Conservation (phyloP, 2,113 vertebrate species). For the Uropsilus gracilis region DNA sequence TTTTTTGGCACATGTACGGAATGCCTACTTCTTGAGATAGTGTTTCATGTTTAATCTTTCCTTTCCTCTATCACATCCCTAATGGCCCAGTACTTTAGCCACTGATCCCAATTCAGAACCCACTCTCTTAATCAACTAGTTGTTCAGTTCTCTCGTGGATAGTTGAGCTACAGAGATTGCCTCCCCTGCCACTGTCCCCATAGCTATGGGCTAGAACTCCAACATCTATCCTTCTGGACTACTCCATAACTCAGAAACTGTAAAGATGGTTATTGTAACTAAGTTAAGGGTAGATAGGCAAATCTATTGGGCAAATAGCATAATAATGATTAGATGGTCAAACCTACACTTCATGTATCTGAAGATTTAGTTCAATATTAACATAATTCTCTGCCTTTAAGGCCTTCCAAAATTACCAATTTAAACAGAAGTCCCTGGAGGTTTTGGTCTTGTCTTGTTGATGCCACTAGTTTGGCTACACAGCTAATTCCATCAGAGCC, state of each 20-base stretch:
- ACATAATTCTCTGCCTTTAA: constrained; percentile 28
- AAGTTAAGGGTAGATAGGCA: neutral
- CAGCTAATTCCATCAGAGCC: constrained; percentile 73
- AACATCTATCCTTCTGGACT: neutral
- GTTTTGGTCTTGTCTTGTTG: neutral
- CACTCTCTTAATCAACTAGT: too few relatives aligned
- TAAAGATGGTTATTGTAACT: neutral
- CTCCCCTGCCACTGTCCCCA: too few relatives aligned
- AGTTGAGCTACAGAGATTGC: too few relatives aligned
- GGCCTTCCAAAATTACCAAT: constrained; percentile 49
- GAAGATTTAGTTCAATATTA: constrained; percentile 15
- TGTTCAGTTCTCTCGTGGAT: too few relatives aligned
- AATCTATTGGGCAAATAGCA: neutral
- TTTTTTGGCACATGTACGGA: constrained; percentile 89
- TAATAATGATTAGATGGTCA: neutral
- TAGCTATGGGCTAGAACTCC: too few relatives aligned
- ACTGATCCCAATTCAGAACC: too few relatives aligned
- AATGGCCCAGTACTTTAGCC: too few relatives aligned
- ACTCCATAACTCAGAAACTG: neutral
- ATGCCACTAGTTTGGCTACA: constrained; percentile 57
- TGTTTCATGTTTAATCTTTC: too few relatives aligned
- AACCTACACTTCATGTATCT: neutral
- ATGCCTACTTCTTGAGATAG: too few relatives aligned
- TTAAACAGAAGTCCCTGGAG: constrained; percentile 50
- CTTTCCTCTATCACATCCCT: too few relatives aligned